These are phyloP conservation scores for Cheilosia soror DNA, from an alignment of 2,888 invertebrate species.

Conservation along the genomic window DNA sequence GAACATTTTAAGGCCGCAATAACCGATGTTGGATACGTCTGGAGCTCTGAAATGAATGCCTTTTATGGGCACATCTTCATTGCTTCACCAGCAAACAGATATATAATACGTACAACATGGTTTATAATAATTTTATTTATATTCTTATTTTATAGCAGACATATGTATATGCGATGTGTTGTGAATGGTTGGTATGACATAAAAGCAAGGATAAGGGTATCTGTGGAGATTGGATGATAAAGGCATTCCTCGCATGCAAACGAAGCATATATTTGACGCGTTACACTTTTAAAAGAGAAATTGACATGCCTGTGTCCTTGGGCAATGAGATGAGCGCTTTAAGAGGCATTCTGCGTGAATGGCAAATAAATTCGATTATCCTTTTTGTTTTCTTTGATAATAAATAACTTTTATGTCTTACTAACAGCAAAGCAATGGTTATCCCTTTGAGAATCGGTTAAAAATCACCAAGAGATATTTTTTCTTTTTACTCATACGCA, in stretches of 20 bases:
- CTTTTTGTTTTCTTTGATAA: slow-evolving; percentile 11
- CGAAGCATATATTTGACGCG: neutral
- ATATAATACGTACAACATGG: neutral
- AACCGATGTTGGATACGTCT: slow-evolving; percentile 21
- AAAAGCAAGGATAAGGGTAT: slow-evolving; percentile 5
- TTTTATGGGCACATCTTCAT: slow-evolving; percentile 31
- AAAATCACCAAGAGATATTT: too few relatives aligned
- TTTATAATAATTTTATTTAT: slow-evolving; percentile 39
- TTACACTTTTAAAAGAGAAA: neutral
- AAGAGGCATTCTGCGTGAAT: neutral
- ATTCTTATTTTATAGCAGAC: slow-evolving; percentile 24
- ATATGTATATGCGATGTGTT: slow-evolving; percentile 4
- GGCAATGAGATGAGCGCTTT: neutral
- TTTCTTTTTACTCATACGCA: too few relatives aligned
- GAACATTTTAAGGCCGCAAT: slow-evolving; percentile 35
- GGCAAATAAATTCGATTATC: slow-evolving; percentile 29
- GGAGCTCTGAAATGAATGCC: slow-evolving; percentile 14
- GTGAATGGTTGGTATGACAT: slow-evolving; percentile 5
- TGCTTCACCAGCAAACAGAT: slow-evolving; percentile 14
- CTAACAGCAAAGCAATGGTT: neutral
- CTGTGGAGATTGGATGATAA: slow-evolving; percentile 9
- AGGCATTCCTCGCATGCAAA: neutral
- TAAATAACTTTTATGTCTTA: slow-evolving; percentile 26
- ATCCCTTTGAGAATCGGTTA: neutral
- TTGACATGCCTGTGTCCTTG: slow-evolving; percentile 19